These are phyloP conservation scores for Drosophila prosaltans DNA, from an alignment of 1,140 invertebrate species.

Conservation along the genomic window DNA sequence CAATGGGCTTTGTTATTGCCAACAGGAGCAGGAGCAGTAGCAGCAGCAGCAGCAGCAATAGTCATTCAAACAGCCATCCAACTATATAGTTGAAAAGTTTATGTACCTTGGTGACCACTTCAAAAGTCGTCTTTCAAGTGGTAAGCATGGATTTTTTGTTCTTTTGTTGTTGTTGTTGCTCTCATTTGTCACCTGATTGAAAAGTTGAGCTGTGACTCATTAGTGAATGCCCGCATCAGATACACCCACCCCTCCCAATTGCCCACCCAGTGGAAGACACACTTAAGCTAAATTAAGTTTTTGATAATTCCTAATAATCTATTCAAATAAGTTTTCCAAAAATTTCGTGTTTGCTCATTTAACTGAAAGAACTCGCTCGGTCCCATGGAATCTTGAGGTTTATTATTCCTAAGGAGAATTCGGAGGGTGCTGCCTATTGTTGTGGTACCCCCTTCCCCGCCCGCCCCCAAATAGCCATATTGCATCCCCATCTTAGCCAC, in stretches of 20 bases:
- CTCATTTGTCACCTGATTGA: conserved; percentile 60
- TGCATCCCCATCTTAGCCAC: neutral
- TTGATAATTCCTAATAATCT: conserved; percentile 82
- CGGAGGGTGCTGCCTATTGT: conserved; percentile 43
- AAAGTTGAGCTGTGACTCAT: conserved; percentile 50
- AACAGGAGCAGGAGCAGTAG: neutral
- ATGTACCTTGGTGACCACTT: conserved; percentile 57
- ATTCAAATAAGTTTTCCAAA: conserved; percentile 74
- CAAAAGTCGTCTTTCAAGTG: conserved; percentile 70
- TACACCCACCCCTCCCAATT: neutral
- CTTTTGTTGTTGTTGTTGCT: conserved; percentile 19
- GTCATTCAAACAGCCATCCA: neutral
- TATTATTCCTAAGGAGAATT: neutral
- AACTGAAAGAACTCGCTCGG: neutral
- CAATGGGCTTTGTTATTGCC: conserved; percentile 60
- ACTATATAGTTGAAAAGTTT: conserved; percentile 54
- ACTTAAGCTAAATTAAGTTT: conserved; percentile 81
- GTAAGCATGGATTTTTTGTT: conserved; percentile 37
- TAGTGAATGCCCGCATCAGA: conserved; percentile 48
- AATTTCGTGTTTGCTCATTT: conserved; percentile 68
- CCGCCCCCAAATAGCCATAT: neutral
- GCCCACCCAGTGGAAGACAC: conserved; percentile 8
- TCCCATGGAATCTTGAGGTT: conserved; percentile 29
- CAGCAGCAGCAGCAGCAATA: neutral
- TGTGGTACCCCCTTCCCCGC: conserved; percentile 30